Percentiles rank a stretch among this genome's conserved stretches.
Evolutionary conservation across 2,113 vertebrate species (phyloP).

Genomic region (Pogonocichla stellata): DNA sequence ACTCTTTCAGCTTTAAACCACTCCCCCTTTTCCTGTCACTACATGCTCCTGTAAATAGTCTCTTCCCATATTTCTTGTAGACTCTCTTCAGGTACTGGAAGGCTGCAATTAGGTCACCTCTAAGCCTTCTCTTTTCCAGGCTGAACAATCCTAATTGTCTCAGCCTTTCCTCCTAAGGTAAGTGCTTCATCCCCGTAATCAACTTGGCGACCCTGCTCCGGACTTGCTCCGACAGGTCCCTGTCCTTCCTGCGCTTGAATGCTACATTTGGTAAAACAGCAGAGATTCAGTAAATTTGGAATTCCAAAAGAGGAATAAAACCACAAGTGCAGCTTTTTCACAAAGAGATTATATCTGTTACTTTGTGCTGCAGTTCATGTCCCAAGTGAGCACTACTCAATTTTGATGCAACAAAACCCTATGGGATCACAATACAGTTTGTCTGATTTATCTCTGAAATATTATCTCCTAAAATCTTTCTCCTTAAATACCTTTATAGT

Average conservation of each 20-base stretch:
- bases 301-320: neutral
- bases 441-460: neutral
- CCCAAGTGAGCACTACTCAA: neutral
- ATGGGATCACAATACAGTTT: neutral
- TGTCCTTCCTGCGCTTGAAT: neutral
- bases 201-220: neutral
- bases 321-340: neutral
- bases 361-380: neutral
- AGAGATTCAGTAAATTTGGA: neutral
- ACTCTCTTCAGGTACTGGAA: neutral
- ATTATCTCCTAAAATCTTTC: neutral
- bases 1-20: neutral
- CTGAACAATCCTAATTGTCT: neutral
- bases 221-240: neutral
- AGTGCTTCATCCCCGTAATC: neutral
- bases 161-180: neutral
- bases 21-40: neutral
- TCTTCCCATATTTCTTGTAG: neutral
- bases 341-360: neutral
- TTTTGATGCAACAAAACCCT: neutral
- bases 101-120: neutral
- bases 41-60: neutral
- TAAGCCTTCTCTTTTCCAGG: neutral
- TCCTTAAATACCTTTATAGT: slow-evolving; percentile 91
- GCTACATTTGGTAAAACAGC: neutral